Evolutionary conservation across 2,113 vertebrate genomes (phyloP), one percentile per base, ranked within the genome.

Genomic region (Vidua chalybeata): DNA sequence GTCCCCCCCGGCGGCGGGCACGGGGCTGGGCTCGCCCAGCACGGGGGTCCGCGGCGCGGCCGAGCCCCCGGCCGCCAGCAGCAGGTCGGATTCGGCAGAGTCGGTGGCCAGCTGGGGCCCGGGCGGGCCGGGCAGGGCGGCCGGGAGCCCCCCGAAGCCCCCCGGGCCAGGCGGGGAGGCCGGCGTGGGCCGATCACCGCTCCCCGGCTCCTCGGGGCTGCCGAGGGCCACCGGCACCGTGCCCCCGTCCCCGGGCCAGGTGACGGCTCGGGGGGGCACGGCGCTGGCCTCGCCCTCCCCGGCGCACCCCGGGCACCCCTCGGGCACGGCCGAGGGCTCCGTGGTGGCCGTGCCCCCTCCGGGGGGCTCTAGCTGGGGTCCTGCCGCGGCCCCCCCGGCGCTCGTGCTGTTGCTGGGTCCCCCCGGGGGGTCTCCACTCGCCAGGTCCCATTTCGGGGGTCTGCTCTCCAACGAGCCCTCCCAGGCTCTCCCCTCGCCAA

Each of bases 121-220:
- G 28, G 37, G 93, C 58, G 91, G 84, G 83, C 27, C 73, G 4
- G 18, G 93, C 13, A 77, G 92, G 22, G 52, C 61, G 4, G 62
- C 92, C 16, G 87, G 89, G 24, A 95, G 78, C 30, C 15, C 79
- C 23, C 75, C 84, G 1, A 41, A 35, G 1, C 7, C 97, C 9
- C 78, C 97, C 16, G 95, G 96, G 95, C 97, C 94, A 13, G 74
- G 55, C 19, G 49, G 68, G 26, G 96, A 62, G 19, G 69, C 21
- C 28, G 10, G 26, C 9, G 49, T 92, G 62, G 58, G 95, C 64
- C 58, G 72, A 11, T 98, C 98, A 3, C 98, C 98, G 19, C 99
- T 99, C 33, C 99, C 98, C 17, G 95, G 94, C 23, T 97, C 98
- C 55, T 99, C 98, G 20, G 97, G 97, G 35, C 97, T 97, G 63